Evolutionary conservation across 2,888 invertebrate genomes (phyloP).

Genomic region (Tyria jacobaeae): DNA sequence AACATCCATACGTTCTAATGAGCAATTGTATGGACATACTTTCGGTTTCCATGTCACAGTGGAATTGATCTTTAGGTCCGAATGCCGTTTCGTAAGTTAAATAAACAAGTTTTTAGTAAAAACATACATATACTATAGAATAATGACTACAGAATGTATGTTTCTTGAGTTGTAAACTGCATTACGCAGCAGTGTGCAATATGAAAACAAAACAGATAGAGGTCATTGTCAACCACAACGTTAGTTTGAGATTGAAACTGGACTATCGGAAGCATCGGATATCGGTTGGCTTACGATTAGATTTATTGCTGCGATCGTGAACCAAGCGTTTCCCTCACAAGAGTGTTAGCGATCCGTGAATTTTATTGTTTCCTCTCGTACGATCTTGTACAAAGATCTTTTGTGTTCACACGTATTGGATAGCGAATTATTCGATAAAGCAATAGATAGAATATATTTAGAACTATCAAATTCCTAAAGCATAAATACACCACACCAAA

Average conservation of each 20-base stretch:
- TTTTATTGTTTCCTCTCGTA: conserved; percentile 78
- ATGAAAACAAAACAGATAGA: conserved; percentile 21
- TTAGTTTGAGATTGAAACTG: conserved; percentile 57
- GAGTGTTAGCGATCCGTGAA: conserved; percentile 72
- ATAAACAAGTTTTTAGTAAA: not conserved
- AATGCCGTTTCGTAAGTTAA: not conserved
- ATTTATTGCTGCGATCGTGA: conserved; percentile 65
- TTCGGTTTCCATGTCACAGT: not conserved
- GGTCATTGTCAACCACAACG: conserved; percentile 47
- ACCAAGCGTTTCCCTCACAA: conserved; percentile 52
- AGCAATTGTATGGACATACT: too few species aligned
- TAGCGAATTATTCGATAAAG: conserved; percentile 54
- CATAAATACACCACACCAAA: too few species aligned
- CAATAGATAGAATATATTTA: too few species aligned
- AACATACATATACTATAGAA: too few species aligned
- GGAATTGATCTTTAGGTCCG: not conserved
- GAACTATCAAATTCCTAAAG: conserved; percentile 8
- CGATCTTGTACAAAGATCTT: conserved; percentile 69
- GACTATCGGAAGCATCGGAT: conserved; percentile 63
- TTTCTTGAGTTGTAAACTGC: not conserved
- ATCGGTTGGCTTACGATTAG: conserved; percentile 64
- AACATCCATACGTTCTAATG: too few species aligned
- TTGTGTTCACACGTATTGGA: conserved; percentile 66
- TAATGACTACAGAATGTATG: too few species aligned
- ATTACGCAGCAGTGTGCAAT: conserved; percentile 1